Evolutionary conservation across 2,888 invertebrate species (phyloP).

Genomic region (Tetramorium bicarinatum): DNA sequence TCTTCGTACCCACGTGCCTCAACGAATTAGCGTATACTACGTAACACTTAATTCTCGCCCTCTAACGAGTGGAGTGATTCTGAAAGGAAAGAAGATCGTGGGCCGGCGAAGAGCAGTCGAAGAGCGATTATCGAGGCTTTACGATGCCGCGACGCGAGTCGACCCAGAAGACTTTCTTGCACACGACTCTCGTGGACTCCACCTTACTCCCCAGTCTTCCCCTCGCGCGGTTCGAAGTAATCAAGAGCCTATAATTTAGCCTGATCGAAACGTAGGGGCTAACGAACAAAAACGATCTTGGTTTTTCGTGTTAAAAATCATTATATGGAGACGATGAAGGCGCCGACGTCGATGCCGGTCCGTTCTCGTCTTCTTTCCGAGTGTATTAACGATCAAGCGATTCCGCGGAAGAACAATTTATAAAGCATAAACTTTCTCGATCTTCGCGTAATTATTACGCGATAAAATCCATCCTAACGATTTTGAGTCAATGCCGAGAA

Average conservation of each 20-base stretch:
- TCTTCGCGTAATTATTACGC: slow-evolving; percentile 80
- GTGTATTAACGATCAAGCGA: slow-evolving; percentile 80
- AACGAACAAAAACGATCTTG: slow-evolving; percentile 86
- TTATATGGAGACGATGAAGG: slow-evolving; percentile 71
- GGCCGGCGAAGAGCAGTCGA: slow-evolving; percentile 48
- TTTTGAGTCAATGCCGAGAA: slow-evolving; percentile 66
- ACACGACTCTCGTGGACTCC: slow-evolving; percentile 49
- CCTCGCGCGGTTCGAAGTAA: slow-evolving; percentile 79
- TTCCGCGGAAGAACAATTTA: slow-evolving; percentile 85
- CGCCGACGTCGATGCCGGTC: slow-evolving; percentile 47
- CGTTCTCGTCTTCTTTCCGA: slow-evolving; percentile 26
- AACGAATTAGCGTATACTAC: slow-evolving; percentile 58
- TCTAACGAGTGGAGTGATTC: slow-evolving; percentile 67
- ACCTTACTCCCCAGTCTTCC: slow-evolving; percentile 59
- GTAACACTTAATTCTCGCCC: slow-evolving; percentile 66
- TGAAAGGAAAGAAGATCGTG: slow-evolving; percentile 50
- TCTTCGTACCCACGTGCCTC: slow-evolving; percentile 34
- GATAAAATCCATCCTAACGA: slow-evolving; percentile 82
- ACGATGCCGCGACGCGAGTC: slow-evolving; percentile 71
- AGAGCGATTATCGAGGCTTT: slow-evolving; percentile 75
- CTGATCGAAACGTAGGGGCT: slow-evolving; percentile 85
- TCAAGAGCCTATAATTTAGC: slow-evolving; percentile 86
- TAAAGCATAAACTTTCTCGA: slow-evolving; percentile 84
- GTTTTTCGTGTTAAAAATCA: slow-evolving; percentile 86
- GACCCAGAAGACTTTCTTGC: slow-evolving; percentile 66